Base-by-base conservation (phyloP, 2,113 vertebrate species). In the Menura novaehollandiae region DNA sequence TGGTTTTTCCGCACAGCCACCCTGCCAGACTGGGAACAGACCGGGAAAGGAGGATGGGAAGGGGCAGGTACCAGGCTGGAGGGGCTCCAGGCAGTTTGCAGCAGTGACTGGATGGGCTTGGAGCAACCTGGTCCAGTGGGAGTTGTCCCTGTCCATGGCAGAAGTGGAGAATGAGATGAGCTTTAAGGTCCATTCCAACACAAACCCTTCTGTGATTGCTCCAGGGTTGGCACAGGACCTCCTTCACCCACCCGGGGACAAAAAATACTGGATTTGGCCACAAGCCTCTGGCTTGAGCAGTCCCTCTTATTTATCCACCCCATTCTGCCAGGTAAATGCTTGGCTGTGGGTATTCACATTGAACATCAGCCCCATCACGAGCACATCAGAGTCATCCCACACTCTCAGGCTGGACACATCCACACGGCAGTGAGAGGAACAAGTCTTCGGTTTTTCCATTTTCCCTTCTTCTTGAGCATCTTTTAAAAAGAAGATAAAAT, bases 331-430 rank as follows among this genome's bases (percentile, higher is more conserved):
- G 30, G 60, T 60, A 51, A 13, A 46, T 8, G 7, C 59, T n/a
- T 0, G 0, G 22, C 63, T 73, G 10, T 21, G 51, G 26, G 5
- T 56, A 11, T 15, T 32, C 2, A 5, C 44, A 12, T 5, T 0
- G 4, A 88, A 37, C 88, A 66, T 16, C 58, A 20, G 35, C 44
- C 63, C 55, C 4, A 0, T 8, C 41, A 55, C n/a, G 41, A 66
- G 14, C 39, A 46, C 60, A 55, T 39, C 68, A 23, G 41, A 41
- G 8, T 17, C 44, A 60, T 14, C 59, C 52, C 2, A 4, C 1
- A 3, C 15, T 56, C 41, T 80, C 58, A 20, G 11, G 23, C 7
- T 72, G 58, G 88, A 67, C 43, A 9, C 0, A 1, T 49, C 47
- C 9, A 9, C 20, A 21, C 3, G 22, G 17, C 63, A 71, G 14